Evolutionary conservation across 1,140 invertebrate species (phyloP).

Genomic region (Macrocentrus cingulum): DNA sequence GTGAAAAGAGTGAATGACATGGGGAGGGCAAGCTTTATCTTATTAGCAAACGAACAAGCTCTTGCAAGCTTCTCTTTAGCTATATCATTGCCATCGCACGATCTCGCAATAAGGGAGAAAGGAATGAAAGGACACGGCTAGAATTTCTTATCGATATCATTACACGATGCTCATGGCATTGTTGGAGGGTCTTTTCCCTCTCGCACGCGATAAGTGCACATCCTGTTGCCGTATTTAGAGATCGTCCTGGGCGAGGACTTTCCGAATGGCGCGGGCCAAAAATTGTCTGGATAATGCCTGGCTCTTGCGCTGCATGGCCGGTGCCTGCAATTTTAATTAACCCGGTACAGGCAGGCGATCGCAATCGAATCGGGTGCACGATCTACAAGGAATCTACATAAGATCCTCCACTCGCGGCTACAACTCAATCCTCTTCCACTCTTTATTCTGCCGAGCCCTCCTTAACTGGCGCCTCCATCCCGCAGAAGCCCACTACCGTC

Average conservation of each 20-base stretch:
- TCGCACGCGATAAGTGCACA: neutral
- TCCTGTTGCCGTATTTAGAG: slow-evolving; percentile 14
- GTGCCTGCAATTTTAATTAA: slow-evolving; percentile 60
- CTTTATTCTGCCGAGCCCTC: slow-evolving; percentile 42
- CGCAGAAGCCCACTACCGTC: neutral
- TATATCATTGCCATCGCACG: slow-evolving; percentile 4
- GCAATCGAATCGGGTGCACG: slow-evolving; percentile 62
- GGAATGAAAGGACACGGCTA: slow-evolving; percentile 20
- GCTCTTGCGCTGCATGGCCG: slow-evolving; percentile 29
- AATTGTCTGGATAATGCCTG: neutral
- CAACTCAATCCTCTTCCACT: slow-evolving; percentile 57
- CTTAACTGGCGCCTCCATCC: slow-evolving; percentile 20
- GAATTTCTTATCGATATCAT: slow-evolving; percentile 23
- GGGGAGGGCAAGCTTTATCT: slow-evolving; percentile 13
- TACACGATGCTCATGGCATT: slow-evolving; percentile 18
- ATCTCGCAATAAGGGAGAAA: slow-evolving; percentile 5
- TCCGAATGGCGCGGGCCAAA: neutral
- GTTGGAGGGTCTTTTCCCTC: neutral
- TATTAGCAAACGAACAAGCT: slow-evolving; percentile 22
- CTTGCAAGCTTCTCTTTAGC: no score
- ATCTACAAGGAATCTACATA: slow-evolving; percentile 63
- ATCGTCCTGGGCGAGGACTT: neutral
- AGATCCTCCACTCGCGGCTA: slow-evolving; percentile 61
- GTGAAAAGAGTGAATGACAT: no score
- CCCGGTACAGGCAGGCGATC: slow-evolving; percentile 57